Evolutionary conservation across 2,888 invertebrate genomes (phyloP).

Genomic region (Tupiocoris notatus): DNA sequence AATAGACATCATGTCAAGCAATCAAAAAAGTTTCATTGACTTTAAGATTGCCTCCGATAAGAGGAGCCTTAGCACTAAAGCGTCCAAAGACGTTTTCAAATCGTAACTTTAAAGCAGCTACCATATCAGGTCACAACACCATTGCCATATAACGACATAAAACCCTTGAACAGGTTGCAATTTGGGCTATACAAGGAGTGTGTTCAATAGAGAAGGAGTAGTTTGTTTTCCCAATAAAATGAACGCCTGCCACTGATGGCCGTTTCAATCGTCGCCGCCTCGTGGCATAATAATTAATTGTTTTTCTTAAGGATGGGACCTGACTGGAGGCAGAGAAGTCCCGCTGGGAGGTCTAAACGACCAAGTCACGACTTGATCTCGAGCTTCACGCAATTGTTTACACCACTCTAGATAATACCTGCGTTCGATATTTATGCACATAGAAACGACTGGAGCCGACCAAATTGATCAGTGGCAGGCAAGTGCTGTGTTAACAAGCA

Average conservation of each 20-base stretch:
- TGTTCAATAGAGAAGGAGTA: background rate
- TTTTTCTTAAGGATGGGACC: background rate
- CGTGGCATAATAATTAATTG: background rate
- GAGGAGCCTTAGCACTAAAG: no score
- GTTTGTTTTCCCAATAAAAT: background rate
- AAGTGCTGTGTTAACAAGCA: no score
- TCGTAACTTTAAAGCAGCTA: background rate
- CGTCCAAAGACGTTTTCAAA: background rate
- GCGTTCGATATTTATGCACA: no score
- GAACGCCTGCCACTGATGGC: background rate
- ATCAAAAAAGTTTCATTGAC: no score
- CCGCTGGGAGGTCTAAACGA: background rate
- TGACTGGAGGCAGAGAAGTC: background rate
- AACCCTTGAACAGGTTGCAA: background rate
- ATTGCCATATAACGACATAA: background rate
- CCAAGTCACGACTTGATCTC: background rate
- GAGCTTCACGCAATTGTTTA: background rate
- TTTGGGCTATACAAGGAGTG: background rate
- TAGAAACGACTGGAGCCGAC: no score
- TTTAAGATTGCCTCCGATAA: no score
- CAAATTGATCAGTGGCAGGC: no score
- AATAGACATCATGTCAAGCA: no score
- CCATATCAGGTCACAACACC: background rate
- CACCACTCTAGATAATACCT: no score
- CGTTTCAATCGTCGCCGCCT: background rate